Percentiles rank a stretch among this genome's conserved stretches.
Conservation (phyloP, 2,888 invertebrate genomes). For the Elmis aenea region DNA sequence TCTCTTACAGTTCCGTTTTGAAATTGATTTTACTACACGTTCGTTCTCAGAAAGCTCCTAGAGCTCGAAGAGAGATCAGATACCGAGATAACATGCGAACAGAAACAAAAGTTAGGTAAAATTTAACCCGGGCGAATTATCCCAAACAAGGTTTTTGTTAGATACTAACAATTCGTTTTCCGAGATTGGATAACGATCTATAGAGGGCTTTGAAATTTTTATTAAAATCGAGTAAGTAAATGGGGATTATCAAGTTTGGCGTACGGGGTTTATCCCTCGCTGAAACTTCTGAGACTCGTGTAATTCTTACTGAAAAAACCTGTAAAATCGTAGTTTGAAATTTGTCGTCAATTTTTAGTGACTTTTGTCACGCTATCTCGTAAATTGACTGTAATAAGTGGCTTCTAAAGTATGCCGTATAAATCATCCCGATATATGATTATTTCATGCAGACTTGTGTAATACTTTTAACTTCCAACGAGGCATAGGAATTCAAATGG, state of each 20-base stretch:
- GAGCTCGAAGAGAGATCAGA: too few species aligned
- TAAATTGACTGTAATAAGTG: constrained; percentile 21
- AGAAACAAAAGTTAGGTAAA: too few species aligned
- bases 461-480: too few species aligned
- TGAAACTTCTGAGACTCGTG: too few species aligned
- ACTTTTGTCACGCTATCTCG: constrained; percentile 18
- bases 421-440: constrained; percentile 19
- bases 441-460: constrained; percentile 11
- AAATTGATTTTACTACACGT: constrained; percentile 17
- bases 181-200: constrained; percentile 23
- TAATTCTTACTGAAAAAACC: constrained; percentile 1
- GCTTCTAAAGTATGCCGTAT: constrained; percentile 18
- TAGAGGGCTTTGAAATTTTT: constrained; percentile 15
- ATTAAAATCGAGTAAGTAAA: constrained; percentile 17
- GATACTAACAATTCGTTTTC: constrained; percentile 19
- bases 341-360: constrained; percentile 17
- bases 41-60: too few species aligned
- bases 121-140: constrained; percentile 14
- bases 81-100: too few species aligned
- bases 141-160: constrained; percentile 18
- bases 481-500: too few species aligned
- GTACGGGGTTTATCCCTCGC: too few species aligned
- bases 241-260: constrained; percentile 3
- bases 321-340: constrained; percentile 16
- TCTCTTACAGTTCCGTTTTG: constrained; percentile 11